Percentiles rank a stretch among this genome's conserved stretches.
phyloP scores from a whole-genome alignment of 2,888 invertebrate genomes.

The Eupithecia dodoneata region DNA sequence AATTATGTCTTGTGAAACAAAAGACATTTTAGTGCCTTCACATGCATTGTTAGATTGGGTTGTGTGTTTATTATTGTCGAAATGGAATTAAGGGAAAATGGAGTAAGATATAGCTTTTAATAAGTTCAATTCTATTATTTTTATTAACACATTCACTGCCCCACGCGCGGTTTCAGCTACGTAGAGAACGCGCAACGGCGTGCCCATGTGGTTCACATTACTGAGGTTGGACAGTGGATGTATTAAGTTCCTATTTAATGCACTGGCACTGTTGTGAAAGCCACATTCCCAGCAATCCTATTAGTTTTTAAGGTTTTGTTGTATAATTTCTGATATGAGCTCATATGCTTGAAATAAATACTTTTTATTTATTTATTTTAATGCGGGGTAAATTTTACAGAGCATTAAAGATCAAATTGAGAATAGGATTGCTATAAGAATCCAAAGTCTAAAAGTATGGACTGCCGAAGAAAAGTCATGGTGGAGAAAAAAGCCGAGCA shows the following conservation, averaged over 20 bases:
- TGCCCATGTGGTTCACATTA: background rate
- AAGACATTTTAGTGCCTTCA: slow-evolving; percentile 17
- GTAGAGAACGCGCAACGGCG: too few species aligned
- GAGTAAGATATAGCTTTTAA: background rate
- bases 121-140: background rate
- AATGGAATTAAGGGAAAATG: slow-evolving; percentile 2
- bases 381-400: background rate
- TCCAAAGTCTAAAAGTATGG: slow-evolving; percentile 69
- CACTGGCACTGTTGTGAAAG: too few species aligned
- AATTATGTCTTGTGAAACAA: slow-evolving; percentile 14
- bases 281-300: too few species aligned
- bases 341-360: too few species aligned
- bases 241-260: background rate
- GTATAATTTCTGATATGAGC: too few species aligned
- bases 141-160: background rate
- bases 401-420: slow-evolving; percentile 18
- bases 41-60: slow-evolving; percentile 22
- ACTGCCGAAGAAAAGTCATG: slow-evolving; percentile 70
- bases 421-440: slow-evolving; percentile 52
- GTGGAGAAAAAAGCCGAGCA: slow-evolving; percentile 63
- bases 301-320: too few species aligned
- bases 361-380: too few species aligned
- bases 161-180: too few species aligned
- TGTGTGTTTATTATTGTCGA: slow-evolving; percentile 6
- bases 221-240: background rate